phyloP scores from a whole-genome alignment of 2,113 vertebrate species.

The Eonycteris spelaea region DNA sequence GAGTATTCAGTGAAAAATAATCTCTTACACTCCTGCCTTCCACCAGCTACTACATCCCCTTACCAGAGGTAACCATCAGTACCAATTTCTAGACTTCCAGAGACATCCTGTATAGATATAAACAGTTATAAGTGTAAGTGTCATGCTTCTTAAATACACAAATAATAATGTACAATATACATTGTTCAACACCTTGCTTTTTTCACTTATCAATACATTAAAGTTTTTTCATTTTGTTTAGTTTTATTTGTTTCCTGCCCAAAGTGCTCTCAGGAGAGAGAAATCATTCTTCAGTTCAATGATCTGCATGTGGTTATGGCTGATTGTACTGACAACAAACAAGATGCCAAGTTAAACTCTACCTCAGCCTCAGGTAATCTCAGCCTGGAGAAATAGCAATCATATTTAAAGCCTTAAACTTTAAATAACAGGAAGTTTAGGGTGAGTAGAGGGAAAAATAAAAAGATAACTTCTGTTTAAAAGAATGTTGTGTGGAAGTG shows the following conservation, averaged over 20 bases:
- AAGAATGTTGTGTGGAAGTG: not conserved
- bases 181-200: not conserved
- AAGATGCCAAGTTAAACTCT: not conserved
- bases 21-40: not conserved
- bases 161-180: not conserved
- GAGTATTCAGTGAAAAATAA: not conserved
- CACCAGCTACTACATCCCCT: not conserved
- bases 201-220: not conserved
- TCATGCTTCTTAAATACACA: not conserved
- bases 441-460: not conserved
- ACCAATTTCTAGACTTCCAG: not conserved
- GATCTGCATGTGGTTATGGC: not conserved
- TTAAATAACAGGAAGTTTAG: not conserved
- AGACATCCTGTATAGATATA: not conserved
- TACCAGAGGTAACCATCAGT: not conserved
- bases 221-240: not conserved
- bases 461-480: not conserved
- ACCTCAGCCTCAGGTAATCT: not conserved
- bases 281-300: conserved; percentile 13
- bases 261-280: not conserved
- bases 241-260: not conserved
- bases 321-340: conserved; percentile 5
- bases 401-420: not conserved
- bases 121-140: not conserved
- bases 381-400: not conserved